Evolutionary conservation across 2,113 vertebrate species (phyloP).

Genomic region (Oncorhynchus clarkii): DNA sequence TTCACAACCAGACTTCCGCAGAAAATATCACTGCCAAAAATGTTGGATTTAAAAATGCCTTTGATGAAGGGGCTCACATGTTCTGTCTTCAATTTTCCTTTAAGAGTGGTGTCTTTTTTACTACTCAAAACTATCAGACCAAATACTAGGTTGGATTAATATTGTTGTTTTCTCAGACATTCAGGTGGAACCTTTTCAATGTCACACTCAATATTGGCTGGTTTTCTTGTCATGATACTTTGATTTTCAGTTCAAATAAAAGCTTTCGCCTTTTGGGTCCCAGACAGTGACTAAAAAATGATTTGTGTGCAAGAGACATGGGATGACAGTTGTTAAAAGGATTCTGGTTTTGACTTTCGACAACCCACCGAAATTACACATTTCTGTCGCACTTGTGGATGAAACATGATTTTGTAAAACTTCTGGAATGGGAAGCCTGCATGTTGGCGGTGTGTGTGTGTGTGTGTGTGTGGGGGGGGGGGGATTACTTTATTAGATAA

Average conservation of each 20-base stretch:
- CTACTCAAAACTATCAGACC: too few species aligned
- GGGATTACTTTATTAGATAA: too few species aligned
- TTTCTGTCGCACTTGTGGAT: background rate
- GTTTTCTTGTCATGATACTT: background rate
- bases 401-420: background rate
- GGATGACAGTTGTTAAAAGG: background rate
- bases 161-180: background rate
- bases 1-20: background rate
- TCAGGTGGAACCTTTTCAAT: background rate
- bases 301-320: background rate
- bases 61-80: too few species aligned
- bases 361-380: background rate
- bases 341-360: background rate
- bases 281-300: background rate
- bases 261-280: background rate
- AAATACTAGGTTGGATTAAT: background rate
- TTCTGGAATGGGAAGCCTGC: slow-evolving; percentile 9
- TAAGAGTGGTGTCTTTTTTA: too few species aligned
- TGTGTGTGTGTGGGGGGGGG: too few species aligned
- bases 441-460: slow-evolving; percentile 8
- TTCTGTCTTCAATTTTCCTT: too few species aligned
- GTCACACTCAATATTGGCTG: background rate
- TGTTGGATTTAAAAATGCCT: too few species aligned
- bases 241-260: background rate
- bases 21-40: background rate